Conservation (phyloP, 2,113 vertebrate species). For the Perccottus glenii region DNA sequence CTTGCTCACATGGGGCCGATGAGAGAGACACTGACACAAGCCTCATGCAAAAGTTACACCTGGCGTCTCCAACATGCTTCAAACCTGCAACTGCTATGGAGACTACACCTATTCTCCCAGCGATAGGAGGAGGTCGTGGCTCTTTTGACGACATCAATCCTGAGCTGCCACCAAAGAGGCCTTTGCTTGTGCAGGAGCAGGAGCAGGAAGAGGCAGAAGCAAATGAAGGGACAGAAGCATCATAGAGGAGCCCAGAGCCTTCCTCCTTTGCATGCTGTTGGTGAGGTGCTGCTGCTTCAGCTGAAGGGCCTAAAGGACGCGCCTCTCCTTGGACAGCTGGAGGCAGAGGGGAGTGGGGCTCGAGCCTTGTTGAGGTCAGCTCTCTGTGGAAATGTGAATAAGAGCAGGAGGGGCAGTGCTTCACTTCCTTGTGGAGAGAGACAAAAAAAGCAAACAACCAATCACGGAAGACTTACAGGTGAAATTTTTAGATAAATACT, state of each 20-base stretch:
- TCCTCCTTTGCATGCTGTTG: conserved; percentile 26
- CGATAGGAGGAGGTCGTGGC: background rate
- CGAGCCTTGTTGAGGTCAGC: conserved; percentile 85
- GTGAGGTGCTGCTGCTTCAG: conserved; percentile 14
- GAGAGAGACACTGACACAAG: conserved; percentile 32
- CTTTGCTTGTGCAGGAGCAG: background rate
- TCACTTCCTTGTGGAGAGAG: conserved; percentile 66
- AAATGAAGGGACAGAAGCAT: conserved; percentile 5
- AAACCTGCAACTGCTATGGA: conserved; percentile 1
- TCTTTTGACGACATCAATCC: conserved; percentile 38
- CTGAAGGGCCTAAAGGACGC: conserved; percentile 37
- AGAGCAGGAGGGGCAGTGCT: conserved; percentile 68
- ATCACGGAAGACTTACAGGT: conserved; percentile 49
- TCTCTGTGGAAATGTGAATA: conserved; percentile 85
- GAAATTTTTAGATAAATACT: background rate
- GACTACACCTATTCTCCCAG: background rate
- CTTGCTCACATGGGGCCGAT: background rate
- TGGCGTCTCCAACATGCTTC: background rate
- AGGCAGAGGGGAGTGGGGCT: conserved; percentile 68
- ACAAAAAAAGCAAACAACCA: conserved; percentile 64
- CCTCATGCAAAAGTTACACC: background rate
- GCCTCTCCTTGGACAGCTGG: conserved; percentile 66
- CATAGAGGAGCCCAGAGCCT: conserved; percentile 40
- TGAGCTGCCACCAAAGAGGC: conserved; percentile 20
- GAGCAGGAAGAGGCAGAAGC: background rate